phyloP scores from a whole-genome alignment of 2,888 invertebrate genomes.

The Oscheius onirici region DNA sequence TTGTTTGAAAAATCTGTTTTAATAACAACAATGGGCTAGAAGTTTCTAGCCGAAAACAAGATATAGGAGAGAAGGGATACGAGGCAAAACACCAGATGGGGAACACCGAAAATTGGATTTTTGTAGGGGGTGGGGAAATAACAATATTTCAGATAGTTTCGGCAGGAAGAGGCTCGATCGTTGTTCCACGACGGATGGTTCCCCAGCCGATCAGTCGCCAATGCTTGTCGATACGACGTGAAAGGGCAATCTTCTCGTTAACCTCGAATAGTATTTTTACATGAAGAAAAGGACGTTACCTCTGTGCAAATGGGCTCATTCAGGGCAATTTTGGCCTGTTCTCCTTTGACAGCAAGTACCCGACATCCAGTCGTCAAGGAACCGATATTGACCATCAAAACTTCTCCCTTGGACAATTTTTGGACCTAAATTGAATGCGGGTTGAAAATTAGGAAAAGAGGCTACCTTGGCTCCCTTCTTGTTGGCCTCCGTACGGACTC shows the following conservation, averaged over 20 bases:
- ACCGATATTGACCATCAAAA: constrained; percentile 96
- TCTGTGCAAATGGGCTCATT: constrained; percentile 99
- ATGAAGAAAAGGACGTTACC: constrained; percentile 69
- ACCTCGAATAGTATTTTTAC: constrained; percentile 35
- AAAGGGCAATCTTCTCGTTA: constrained; percentile 98
- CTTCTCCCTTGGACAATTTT: constrained; percentile 54
- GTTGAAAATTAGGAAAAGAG: neutral
- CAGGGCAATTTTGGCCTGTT: constrained; percentile 83
- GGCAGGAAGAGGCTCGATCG: constrained; percentile 81
- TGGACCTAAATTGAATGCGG: constrained; percentile 37
- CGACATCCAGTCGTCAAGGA: constrained; percentile 92
- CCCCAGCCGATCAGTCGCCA: constrained; percentile 99
- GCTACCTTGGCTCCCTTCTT: constrained; percentile 95
- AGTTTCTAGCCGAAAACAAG: neutral
- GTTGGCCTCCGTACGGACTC: constrained; percentile 97
- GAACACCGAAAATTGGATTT: neutral
- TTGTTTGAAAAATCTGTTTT: no score
- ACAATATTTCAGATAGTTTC: neutral
- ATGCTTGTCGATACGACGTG: constrained; percentile 97
- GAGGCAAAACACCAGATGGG: neutral
- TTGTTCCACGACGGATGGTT: constrained; percentile 95
- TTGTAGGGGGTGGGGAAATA: neutral
- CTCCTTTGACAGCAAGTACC: constrained; percentile 75
- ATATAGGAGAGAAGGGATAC: neutral
- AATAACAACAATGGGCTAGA: no score